Evolutionary conservation across 2,113 vertebrate species (phyloP).

Genomic region (Holacanthus passer): DNA sequence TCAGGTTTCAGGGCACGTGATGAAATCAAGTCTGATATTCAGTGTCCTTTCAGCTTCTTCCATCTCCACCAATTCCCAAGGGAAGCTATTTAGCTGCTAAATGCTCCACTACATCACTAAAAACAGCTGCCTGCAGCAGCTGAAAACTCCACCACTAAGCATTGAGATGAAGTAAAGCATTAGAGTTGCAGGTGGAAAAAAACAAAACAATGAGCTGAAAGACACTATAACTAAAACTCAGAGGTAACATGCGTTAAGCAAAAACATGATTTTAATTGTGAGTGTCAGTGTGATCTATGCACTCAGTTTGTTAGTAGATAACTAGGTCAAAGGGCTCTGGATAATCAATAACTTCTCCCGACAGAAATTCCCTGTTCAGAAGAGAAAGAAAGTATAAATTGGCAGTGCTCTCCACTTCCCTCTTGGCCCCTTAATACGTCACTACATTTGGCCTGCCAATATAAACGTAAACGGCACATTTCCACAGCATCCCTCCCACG

Average conservation of each 20-base stretch:
- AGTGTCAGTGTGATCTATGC: neutral
- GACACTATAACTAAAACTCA: too few species aligned
- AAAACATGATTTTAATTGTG: neutral
- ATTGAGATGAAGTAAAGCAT: too few species aligned
- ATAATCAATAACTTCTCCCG: slow-evolving; percentile 2
- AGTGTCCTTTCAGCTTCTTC: neutral
- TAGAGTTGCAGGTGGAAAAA: too few species aligned
- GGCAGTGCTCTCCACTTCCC: slow-evolving; percentile 1
- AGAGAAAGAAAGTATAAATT: slow-evolving; percentile 4
- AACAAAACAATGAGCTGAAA: too few species aligned
- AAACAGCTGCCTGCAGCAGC: too few species aligned
- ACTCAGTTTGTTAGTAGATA: neutral
- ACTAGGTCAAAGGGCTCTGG: neutral
- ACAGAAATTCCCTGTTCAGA: neutral
- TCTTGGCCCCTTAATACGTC: neutral
- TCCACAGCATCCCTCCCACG: neutral
- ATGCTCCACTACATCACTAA: too few species aligned
- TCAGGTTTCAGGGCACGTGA: too few species aligned
- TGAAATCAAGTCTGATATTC: neutral
- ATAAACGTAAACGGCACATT: neutral
- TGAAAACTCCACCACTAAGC: too few species aligned
- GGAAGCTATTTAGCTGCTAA: neutral
- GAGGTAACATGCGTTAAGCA: neutral
- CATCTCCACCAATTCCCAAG: neutral
- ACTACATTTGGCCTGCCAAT: slow-evolving; percentile 6